phyloP scores from a whole-genome alignment of 92 coral and sea anemone genomes.

The Hydrozoanthus gracilis region DNA sequence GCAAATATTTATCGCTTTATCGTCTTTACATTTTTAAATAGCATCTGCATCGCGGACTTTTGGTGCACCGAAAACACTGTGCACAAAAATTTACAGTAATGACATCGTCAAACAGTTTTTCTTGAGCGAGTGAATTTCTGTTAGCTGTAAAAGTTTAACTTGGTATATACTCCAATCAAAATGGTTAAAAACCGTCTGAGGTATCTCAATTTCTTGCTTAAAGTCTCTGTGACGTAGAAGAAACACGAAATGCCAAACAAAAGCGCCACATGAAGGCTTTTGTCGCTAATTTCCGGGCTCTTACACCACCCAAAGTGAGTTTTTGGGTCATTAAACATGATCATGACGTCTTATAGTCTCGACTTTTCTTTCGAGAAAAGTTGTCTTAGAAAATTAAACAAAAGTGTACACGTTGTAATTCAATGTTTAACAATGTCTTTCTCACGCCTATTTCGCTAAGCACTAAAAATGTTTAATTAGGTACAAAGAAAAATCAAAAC shows the following conservation, averaged over 20 bases:
- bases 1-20: too few species aligned
- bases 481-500: background rate
- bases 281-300: background rate
- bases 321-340: constrained; percentile 10
- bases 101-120: too few species aligned
- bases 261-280: constrained; percentile 21
- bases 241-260: constrained; percentile 18
- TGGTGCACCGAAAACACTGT: too few species aligned
- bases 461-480: background rate
- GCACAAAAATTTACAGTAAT: too few species aligned
- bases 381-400: background rate
- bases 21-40: too few species aligned
- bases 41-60: too few species aligned
- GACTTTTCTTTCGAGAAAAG: constrained; percentile 7
- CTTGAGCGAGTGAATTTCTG: too few species aligned
- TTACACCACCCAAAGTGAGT: constrained; percentile 22
- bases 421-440: constrained; percentile 12
- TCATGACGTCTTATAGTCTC: background rate
- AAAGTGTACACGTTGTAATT: constrained; percentile 38
- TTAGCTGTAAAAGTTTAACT: too few species aligned
- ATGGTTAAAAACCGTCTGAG: background rate
- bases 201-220: background rate
- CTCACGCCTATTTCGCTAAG: background rate
- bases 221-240: background rate
- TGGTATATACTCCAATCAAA: background rate